Percentiles rank a stretch among this genome's conserved stretches.
These are phyloP conservation scores for Agapornis canus DNA, from an alignment of 2,797 vertebrate species.

Conservation along the genomic window DNA sequence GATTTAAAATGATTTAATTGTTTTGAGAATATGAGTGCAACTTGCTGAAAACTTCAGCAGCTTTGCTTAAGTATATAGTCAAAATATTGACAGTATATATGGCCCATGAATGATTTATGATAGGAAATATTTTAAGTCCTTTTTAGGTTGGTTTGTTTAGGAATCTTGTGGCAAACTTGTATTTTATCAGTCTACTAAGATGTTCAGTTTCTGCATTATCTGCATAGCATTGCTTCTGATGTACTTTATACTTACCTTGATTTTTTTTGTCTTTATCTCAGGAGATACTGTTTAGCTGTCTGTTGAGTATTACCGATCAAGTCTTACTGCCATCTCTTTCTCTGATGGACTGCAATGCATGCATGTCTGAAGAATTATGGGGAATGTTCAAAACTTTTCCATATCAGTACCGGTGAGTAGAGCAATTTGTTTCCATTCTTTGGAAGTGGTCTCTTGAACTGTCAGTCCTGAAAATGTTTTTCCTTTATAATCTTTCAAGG, in stretches of 20 bases:
- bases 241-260: not conserved
- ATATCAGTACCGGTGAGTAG: constrained; percentile 92
- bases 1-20: not conserved
- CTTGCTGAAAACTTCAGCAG: not conserved
- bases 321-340: constrained; percentile 95
- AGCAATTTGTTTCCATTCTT: not conserved
- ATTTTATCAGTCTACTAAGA: not conserved
- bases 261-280: constrained; percentile 58
- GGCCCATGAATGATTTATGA: not conserved
- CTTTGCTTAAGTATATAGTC: not conserved
- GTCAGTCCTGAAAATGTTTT: not conserved
- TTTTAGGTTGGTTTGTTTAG: not conserved
- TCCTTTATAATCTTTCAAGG: constrained; percentile 71
- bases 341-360: constrained; percentile 97
- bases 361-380: constrained; percentile 99
- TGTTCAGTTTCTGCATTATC: fast-evolving
- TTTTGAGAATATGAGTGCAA: not conserved
- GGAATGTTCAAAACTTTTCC: constrained; percentile 98
- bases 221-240: not conserved
- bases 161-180: not conserved
- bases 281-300: constrained; percentile 94
- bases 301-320: constrained; percentile 95
- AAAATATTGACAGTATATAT: not conserved
- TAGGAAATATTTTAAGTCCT: not conserved
- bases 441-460: not conserved